Conservation (phyloP, 2,797 vertebrate species). For the Esox masquinongy region DNA sequence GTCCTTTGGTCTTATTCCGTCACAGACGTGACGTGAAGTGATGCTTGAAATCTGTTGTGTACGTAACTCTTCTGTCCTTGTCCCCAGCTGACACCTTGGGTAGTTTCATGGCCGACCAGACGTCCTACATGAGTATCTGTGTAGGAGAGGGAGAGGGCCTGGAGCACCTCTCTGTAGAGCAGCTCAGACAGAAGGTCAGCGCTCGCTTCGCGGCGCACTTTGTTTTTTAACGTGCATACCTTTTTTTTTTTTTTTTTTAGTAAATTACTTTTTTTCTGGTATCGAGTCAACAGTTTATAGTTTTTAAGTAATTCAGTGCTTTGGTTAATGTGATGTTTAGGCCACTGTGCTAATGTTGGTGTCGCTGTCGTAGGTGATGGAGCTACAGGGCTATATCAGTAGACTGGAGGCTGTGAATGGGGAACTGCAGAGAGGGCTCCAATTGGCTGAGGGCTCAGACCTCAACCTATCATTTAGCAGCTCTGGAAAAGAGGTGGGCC, state of each 20-base stretch:
- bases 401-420: constrained; percentile 78
- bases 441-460: constrained; percentile 61
- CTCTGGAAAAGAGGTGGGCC: constrained; percentile 72
- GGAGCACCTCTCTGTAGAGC: constrained; percentile 80
- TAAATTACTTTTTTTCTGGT: neutral
- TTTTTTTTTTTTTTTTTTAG: neutral
- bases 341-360: neutral
- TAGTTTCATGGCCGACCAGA: constrained; percentile 91
- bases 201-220: no score
- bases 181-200: constrained; percentile 87
- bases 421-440: constrained; percentile 75
- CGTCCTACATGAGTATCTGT: constrained; percentile 97
- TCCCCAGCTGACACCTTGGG: constrained; percentile 79
- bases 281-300: neutral
- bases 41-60: neutral
- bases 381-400: constrained; percentile 79
- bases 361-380: constrained; percentile 74
- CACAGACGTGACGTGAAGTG: neutral
- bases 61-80: constrained; percentile 2
- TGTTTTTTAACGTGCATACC: neutral
- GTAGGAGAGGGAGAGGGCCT: constrained; percentile 80
- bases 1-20: neutral
- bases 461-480: constrained; percentile 16
- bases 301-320: neutral
- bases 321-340: neutral